These are phyloP conservation scores for Ctenoplectra terminalis DNA, from an alignment of 1,140 invertebrate genomes.

Conservation along the genomic window DNA sequence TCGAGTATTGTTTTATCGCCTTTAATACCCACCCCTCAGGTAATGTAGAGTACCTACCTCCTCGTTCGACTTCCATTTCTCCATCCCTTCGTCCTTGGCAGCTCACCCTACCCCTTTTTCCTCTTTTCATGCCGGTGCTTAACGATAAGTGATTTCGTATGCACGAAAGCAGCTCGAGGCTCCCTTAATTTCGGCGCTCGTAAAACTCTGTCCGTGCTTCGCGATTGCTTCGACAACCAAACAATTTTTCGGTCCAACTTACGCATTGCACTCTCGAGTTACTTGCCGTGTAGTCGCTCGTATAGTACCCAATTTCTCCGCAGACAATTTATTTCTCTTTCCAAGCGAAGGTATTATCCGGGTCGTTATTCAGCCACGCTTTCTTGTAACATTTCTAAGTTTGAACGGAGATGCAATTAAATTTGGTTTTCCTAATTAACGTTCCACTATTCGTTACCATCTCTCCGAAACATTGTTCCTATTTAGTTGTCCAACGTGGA, in stretches of 20 bases:
- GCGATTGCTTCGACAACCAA: neutral
- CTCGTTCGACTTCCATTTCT: constrained; percentile 8
- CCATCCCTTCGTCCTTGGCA: neutral
- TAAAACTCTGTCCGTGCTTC: constrained; percentile 38
- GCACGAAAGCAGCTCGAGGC: constrained; percentile 38
- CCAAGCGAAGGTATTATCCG: too few relatives aligned
- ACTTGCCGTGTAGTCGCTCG: constrained; percentile 9
- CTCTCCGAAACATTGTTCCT: neutral
- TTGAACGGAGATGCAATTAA: constrained; percentile 38
- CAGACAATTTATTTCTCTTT: too few relatives aligned
- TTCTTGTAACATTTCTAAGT: neutral
- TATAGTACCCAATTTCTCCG: constrained; percentile 42
- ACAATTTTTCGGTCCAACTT: constrained; percentile 23
- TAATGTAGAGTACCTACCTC: constrained; percentile 26
- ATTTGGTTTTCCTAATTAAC: constrained; percentile 45
- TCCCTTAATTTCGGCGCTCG: constrained; percentile 59
- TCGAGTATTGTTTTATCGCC: constrained; percentile 68
- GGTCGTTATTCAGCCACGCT: too few relatives aligned
- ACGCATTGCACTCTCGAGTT: neutral
- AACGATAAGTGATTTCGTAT: constrained; percentile 65
- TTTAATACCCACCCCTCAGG: constrained; percentile 44
- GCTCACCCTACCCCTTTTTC: neutral
- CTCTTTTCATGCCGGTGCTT: constrained; percentile 47
- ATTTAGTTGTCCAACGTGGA: constrained; percentile 13
- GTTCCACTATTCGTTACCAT: neutral